These are phyloP conservation scores for Anoplius nigerrimus DNA, from an alignment of 2,888 invertebrate genomes.

Conservation along the genomic window DNA sequence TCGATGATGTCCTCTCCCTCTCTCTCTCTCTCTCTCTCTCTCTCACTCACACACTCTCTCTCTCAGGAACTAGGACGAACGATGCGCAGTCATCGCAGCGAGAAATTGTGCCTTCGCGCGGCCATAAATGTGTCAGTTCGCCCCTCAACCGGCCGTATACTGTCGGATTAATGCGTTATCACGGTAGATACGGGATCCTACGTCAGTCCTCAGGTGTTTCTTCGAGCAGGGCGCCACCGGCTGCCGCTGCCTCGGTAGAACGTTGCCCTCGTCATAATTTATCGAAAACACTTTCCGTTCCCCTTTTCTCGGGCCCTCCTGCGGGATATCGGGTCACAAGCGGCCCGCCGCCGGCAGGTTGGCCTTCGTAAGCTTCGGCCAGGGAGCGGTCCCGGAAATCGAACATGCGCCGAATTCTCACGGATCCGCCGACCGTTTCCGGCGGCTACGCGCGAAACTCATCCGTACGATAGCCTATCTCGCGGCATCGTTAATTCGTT, in stretches of 20 bases:
- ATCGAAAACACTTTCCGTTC: conserved; percentile 16
- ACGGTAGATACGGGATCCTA: conserved; percentile 21
- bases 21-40: conserved; percentile 1
- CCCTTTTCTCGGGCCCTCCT: background rate
- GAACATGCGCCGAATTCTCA: no score
- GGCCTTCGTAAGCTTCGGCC: no score
- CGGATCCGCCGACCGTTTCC: no score
- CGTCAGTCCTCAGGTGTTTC: conserved; percentile 41
- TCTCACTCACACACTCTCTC: conserved; percentile 4
- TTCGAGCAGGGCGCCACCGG: conserved; percentile 20
- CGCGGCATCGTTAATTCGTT: no score
- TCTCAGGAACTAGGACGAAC: conserved; percentile 23
- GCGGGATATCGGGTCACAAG: no score
- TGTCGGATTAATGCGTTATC: conserved; percentile 49
- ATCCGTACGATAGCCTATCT: no score
- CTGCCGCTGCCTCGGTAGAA: conserved; percentile 11
- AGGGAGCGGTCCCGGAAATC: no score
- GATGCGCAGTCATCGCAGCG: conserved; percentile 39
- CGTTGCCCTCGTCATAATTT: conserved; percentile 18
- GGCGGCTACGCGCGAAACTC: no score
- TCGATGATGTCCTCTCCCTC: no score
- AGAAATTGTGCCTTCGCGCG: conserved; percentile 48
- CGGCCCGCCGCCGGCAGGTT: no score
- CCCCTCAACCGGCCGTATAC: conserved; percentile 48
- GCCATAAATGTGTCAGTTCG: conserved; percentile 51